These are phyloP conservation scores for Mus spretus DNA, from an alignment of 2,797 vertebrate genomes.

Conservation along the genomic window DNA sequence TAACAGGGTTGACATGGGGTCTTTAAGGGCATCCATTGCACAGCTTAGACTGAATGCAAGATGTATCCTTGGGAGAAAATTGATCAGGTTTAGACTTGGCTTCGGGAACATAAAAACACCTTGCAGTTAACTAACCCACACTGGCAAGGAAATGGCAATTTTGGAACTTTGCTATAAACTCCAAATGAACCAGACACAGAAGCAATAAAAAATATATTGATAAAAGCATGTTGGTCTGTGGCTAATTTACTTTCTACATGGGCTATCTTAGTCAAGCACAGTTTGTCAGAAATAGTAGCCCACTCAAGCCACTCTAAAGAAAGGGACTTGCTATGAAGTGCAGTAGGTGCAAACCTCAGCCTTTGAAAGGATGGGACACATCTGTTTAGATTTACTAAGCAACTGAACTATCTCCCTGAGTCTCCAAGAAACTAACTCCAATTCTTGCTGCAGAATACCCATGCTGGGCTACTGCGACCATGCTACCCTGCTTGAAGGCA, in stretches of 20 bases:
- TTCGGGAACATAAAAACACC: slow-evolving; percentile 42
- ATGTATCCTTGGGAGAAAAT: background rate
- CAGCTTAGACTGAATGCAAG: background rate
- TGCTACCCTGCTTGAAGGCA: background rate
- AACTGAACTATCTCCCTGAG: background rate
- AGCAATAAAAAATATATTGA: slow-evolving; percentile 9
- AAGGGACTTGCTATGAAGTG: background rate
- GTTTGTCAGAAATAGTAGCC: background rate
- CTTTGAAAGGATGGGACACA: slow-evolving; percentile 13
- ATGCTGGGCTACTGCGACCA: background rate
- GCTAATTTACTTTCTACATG: slow-evolving; percentile 13
- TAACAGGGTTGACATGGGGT: background rate
- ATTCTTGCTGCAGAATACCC: background rate
- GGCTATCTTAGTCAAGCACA: background rate
- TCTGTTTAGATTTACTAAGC: background rate
- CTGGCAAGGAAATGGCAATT: background rate
- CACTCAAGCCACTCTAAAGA: background rate
- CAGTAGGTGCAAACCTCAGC: background rate
- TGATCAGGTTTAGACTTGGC: slow-evolving; percentile 20
- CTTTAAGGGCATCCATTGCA: too few relatives aligned
- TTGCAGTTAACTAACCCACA: slow-evolving; percentile 9
- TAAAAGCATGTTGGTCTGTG: background rate
- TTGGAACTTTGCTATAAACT: slow-evolving; percentile 42
- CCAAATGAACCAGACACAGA: background rate
- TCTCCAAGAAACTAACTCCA: background rate